Conservation (phyloP, 2,888 invertebrate species). For the Helleia helle region DNA sequence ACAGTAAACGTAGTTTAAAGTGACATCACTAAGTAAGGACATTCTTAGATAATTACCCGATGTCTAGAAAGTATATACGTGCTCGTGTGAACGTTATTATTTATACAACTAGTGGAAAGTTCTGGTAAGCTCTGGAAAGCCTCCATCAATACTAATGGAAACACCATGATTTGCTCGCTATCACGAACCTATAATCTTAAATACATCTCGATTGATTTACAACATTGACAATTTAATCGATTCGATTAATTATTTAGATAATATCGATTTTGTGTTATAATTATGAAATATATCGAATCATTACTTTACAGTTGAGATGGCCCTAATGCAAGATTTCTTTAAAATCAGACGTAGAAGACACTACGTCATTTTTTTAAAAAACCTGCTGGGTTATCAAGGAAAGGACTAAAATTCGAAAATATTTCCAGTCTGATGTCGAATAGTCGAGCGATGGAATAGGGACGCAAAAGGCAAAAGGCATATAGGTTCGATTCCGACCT, state of each 20-base stretch:
- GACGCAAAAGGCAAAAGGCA: too few species aligned
- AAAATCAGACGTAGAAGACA: too few species aligned
- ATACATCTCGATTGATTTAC: constrained; percentile 7
- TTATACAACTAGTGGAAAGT: constrained; percentile 47
- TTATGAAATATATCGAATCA: too few species aligned
- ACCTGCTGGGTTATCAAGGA: too few species aligned
- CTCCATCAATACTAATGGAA: constrained; percentile 16
- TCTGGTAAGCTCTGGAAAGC: constrained; percentile 35
- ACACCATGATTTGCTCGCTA: constrained; percentile 10
- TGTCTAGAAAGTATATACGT: constrained; percentile 40
- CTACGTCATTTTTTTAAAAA: too few species aligned
- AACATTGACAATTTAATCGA: constrained; percentile 6
- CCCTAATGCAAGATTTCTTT: too few species aligned
- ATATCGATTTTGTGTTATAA: constrained; percentile 1
- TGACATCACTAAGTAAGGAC: constrained; percentile 20
- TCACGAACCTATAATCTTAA: constrained; percentile 9
- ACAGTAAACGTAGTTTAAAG: too few species aligned
- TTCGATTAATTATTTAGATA: constrained; percentile 5
- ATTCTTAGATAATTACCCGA: constrained; percentile 26
- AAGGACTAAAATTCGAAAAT: too few species aligned
- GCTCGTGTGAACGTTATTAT: constrained; percentile 54
- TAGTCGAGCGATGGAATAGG: too few species aligned
- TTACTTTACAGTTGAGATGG: too few species aligned
- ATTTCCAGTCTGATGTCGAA: too few species aligned
- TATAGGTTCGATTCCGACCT: too few species aligned